phyloP scores from a whole-genome alignment of 2,888 invertebrate species.

The Sabatieria punctata region DNA sequence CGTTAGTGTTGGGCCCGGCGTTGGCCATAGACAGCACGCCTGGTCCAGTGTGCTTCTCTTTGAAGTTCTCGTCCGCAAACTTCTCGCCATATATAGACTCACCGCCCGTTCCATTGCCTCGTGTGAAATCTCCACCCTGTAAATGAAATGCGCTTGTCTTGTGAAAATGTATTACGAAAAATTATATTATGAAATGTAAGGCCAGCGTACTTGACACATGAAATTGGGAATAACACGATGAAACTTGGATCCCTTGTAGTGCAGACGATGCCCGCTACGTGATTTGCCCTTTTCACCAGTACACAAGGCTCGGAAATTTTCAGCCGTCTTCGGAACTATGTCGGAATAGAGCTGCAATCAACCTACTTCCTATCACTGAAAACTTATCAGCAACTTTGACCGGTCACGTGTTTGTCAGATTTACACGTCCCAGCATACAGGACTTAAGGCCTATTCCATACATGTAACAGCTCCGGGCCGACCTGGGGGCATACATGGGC shows the following conservation, averaged over 20 bases:
- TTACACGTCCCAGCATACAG: too few relatives aligned
- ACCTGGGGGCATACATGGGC: too few relatives aligned
- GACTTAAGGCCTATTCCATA: too few relatives aligned
- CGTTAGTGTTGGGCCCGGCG: conserved; percentile 82
- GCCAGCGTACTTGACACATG: conserved; percentile 83
- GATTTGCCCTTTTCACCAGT: conserved; percentile 88
- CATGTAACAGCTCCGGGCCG: too few relatives aligned
- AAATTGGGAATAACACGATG: conserved; percentile 92
- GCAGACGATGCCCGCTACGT: conserved; percentile 36
- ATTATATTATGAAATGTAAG: too few relatives aligned
- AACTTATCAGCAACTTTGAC: too few relatives aligned
- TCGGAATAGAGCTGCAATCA: conserved; percentile 67
- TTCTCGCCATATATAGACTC: conserved; percentile 92
- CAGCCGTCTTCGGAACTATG: conserved; percentile 68
- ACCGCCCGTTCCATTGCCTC: conserved; percentile 64
- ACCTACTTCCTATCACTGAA: too few relatives aligned
- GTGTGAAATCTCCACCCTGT: conserved; percentile 60
- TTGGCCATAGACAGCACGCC: conserved; percentile 86
- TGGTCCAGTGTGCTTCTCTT: conserved; percentile 74
- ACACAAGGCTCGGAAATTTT: conserved; percentile 90
- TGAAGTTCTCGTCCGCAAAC: conserved; percentile 92
- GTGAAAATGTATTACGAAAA: too few relatives aligned
- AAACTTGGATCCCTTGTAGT: conserved; percentile 65
- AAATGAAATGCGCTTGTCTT: too few relatives aligned
- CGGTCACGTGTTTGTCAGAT: too few relatives aligned